Evolutionary conservation across 2,797 vertebrate genomes (phyloP).

Genomic region (Anabacerthia variegaticeps): DNA sequence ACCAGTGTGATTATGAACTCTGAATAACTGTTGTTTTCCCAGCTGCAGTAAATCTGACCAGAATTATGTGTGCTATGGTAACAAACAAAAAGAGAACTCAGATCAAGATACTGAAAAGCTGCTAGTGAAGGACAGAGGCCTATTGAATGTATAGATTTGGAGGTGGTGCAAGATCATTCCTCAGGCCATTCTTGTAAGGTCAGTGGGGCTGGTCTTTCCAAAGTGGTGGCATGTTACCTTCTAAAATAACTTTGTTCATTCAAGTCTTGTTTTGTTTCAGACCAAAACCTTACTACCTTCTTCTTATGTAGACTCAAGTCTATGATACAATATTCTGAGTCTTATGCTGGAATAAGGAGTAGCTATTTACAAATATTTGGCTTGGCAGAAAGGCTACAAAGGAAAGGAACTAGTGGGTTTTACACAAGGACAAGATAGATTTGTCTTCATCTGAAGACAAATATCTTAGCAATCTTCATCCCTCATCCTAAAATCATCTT

Average conservation of each 20-base stretch:
- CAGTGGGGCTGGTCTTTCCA: not conserved
- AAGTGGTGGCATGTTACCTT: not conserved
- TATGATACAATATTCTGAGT: not conserved
- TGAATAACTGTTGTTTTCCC: not conserved
- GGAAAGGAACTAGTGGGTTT: not conserved
- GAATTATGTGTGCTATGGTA: not conserved
- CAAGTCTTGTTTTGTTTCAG: not conserved
- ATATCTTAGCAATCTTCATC: not conserved
- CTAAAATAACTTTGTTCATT: not conserved
- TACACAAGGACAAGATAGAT: not conserved
- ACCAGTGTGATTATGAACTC: not conserved
- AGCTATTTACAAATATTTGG: not conserved
- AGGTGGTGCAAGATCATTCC: not conserved
- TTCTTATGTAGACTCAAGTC: not conserved
- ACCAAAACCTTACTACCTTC: not conserved
- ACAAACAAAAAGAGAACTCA: not conserved
- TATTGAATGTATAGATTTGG: not conserved
- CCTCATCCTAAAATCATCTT: not conserved
- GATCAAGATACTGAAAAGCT: not conserved
- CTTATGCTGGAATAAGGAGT: not conserved
- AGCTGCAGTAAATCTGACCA: not conserved
- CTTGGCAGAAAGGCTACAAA: not conserved
- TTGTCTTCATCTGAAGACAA: not conserved
- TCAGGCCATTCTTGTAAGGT: not conserved
- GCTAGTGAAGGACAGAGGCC: not conserved